phyloP scores from a whole-genome alignment of 2,888 invertebrate species.

The Athalia circularis region DNA sequence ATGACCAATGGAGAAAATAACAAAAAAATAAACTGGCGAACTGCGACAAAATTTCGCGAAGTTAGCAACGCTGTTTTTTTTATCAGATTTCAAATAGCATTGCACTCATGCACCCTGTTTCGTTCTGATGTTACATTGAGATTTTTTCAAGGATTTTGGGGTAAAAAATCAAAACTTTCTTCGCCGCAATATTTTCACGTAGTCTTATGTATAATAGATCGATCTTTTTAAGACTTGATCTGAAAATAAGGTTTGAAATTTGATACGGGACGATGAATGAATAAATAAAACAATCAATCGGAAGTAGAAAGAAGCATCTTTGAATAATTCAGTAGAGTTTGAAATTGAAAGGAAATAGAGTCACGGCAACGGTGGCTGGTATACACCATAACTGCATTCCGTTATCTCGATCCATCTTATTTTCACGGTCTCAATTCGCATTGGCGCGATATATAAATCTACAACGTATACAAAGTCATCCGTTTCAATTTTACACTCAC shows the following conservation, averaged over 20 bases:
- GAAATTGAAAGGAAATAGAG: slow-evolving; percentile 28
- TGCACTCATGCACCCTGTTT: too few species aligned
- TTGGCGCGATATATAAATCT: too few species aligned
- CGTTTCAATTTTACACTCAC: slow-evolving; percentile 21
- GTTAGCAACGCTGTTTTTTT: too few species aligned
- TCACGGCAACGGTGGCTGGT: slow-evolving; percentile 9
- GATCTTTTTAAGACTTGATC: too few species aligned
- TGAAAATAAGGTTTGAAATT: background rate
- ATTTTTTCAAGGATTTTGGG: too few species aligned
- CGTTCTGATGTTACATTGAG: too few species aligned
- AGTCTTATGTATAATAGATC: too few species aligned
- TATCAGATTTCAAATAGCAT: too few species aligned
- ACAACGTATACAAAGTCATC: background rate
- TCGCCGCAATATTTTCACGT: too few species aligned
- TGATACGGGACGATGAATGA: background rate
- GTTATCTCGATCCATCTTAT: slow-evolving; percentile 23
- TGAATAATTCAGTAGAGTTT: slow-evolving; percentile 33
- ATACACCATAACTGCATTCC: slow-evolving; percentile 26
- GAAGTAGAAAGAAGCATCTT: background rate
- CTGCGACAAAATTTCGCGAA: too few species aligned
- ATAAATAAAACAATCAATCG: background rate
- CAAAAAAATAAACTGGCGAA: slow-evolving; percentile 12
- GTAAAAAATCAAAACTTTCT: too few species aligned
- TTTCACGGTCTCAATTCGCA: background rate
- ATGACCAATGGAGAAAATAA: background rate